Percentiles rank a stretch among this genome's conserved stretches.
Evolutionary conservation across 2,888 invertebrate genomes (phyloP).

Genomic region (Leptinotarsa rubiginosa): DNA sequence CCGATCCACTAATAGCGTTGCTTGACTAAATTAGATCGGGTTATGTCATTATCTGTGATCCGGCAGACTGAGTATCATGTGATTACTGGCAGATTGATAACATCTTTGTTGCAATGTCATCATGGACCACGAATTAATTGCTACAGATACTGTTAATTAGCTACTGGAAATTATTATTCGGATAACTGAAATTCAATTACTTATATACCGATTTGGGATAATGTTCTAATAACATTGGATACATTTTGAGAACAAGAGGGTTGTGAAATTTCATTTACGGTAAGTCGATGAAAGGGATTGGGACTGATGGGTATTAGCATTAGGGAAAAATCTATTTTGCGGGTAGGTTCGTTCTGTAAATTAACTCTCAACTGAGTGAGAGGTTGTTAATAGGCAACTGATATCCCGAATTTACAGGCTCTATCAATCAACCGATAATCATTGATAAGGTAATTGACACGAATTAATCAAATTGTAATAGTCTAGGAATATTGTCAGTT

Average conservation of each 20-base stretch:
- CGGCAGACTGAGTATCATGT: slow-evolving; percentile 56
- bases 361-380: not conserved
- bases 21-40: slow-evolving; percentile 59
- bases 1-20: slow-evolving; percentile 47
- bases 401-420: not conserved
- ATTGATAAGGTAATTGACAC: not conserved
- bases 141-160: slow-evolving; percentile 56
- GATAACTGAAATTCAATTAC: slow-evolving; percentile 49
- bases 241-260: slow-evolving; percentile 17
- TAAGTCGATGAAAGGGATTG: slow-evolving; percentile 10
- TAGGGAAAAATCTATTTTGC: slow-evolving; percentile 10
- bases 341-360: not conserved
- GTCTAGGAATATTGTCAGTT: no score
- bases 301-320: not conserved
- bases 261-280: slow-evolving; percentile 15
- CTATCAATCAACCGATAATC: not conserved
- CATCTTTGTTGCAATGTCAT: slow-evolving; percentile 59
- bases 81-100: slow-evolving; percentile 59
- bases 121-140: slow-evolving; percentile 58
- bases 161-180: slow-evolving; percentile 48
- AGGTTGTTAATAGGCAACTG: not conserved
- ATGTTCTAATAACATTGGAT: slow-evolving; percentile 19
- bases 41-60: slow-evolving; percentile 60
- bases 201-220: slow-evolving; percentile 35
- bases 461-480: not conserved